phyloP scores from a whole-genome alignment of 2,888 invertebrate species.

The Temnothorax unifasciatus region DNA sequence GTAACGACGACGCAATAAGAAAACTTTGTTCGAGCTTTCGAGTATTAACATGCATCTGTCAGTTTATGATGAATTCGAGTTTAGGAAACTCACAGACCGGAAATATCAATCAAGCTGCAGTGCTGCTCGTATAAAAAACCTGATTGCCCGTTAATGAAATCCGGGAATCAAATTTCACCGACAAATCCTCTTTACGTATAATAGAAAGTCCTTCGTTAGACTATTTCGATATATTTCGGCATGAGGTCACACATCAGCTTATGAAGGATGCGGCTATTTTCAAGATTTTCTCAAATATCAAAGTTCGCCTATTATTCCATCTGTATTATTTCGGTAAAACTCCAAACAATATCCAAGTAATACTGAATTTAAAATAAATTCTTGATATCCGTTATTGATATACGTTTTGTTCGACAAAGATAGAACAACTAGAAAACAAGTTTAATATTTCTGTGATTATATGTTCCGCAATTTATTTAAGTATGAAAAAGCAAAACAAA shows the following conservation, averaged over 20 bases:
- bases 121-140: too few species aligned
- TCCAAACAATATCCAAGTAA: neutral
- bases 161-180: neutral
- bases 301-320: neutral
- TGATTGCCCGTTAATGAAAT: neutral
- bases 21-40: neutral
- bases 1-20: neutral
- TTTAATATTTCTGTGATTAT: neutral
- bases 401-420: neutral
- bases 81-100: neutral
- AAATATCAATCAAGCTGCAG: neutral
- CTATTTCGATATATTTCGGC: neutral
- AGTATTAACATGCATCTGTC: neutral
- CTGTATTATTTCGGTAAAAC: neutral
- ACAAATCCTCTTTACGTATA: neutral
- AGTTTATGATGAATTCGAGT: neutral
- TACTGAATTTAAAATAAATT: neutral
- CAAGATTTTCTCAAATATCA: slow-evolving; percentile 11
- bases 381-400: neutral
- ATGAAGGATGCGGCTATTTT: neutral
- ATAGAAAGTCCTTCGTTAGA: neutral
- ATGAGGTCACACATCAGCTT: neutral
- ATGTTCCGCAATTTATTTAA: neutral
- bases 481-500: neutral
- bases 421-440: neutral